Evolutionary conservation across 2,888 invertebrate genomes (phyloP).

Genomic region (Eretmocerus hayati): DNA sequence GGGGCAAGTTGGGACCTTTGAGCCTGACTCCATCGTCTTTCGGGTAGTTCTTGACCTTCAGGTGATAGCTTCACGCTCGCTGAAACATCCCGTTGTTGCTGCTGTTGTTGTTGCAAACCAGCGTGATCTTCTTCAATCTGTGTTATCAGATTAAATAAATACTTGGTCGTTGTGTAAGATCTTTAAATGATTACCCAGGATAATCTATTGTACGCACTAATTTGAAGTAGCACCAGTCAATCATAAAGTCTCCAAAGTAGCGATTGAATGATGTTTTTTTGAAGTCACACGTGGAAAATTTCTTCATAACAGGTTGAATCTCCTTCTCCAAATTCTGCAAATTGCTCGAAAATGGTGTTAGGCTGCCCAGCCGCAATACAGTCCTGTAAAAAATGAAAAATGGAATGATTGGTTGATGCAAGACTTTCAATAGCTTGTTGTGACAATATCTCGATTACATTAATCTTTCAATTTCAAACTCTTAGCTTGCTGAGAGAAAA

Average conservation of each 20-base stretch:
- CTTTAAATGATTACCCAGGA: too few species aligned
- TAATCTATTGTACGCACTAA: conserved; percentile 55
- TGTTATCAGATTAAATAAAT: too few species aligned
- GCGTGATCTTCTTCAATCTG: conserved; percentile 37
- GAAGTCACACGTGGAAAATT: conserved; percentile 71
- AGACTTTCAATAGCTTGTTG: too few species aligned
- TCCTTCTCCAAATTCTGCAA: conserved; percentile 68
- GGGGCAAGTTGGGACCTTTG: conserved; percentile 56
- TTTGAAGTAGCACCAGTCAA: conserved; percentile 87
- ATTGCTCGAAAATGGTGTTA: conserved; percentile 63
- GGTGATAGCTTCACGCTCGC: neutral
- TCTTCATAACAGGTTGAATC: conserved; percentile 67
- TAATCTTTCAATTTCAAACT: too few species aligned
- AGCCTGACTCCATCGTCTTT: conserved; percentile 59
- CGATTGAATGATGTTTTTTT: conserved; percentile 81
- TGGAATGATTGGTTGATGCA: too few species aligned
- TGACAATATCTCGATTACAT: too few species aligned
- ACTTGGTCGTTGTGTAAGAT: too few species aligned
- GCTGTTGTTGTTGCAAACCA: conserved; percentile 37
- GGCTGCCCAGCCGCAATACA: conserved; percentile 74
- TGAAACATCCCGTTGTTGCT: too few species aligned
- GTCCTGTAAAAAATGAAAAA: conserved; percentile 52
- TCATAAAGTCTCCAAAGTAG: conserved; percentile 69
- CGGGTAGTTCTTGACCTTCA: conserved; percentile 21
- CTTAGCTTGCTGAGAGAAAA: too few species aligned